Percentiles rank a stretch among this genome's conserved stretches.
Evolutionary conservation across 35 echinoderm and acorn worm species (phyloP).

Genomic region (Anneissia japonica): DNA sequence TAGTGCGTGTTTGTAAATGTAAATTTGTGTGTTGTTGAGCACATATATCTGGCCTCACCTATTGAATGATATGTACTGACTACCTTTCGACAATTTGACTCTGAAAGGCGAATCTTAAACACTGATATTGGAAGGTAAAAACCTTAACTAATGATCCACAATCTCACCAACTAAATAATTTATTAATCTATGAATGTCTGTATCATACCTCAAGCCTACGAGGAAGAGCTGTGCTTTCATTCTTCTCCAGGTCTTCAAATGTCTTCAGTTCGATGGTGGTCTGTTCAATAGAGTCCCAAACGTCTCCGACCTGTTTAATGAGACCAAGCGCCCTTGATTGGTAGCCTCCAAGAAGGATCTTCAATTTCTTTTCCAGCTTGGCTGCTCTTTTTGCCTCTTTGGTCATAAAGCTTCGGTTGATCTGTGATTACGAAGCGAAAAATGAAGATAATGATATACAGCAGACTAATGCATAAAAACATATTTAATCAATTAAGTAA

Average conservation of each 20-base stretch:
- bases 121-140: too few relatives aligned
- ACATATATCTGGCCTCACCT: neutral
- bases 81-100: too few relatives aligned
- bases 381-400: slow-evolving; percentile 79
- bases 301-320: slow-evolving; percentile 71
- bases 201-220: slow-evolving; percentile 68
- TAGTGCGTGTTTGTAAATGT: too few relatives aligned
- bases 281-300: slow-evolving; percentile 58
- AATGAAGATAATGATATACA: neutral
- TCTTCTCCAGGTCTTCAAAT: slow-evolving; percentile 71
- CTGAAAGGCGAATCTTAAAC: too few relatives aligned
- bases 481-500: too few relatives aligned
- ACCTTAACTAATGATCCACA: too few relatives aligned
- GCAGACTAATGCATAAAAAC: too few relatives aligned
- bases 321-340: slow-evolving; percentile 79
- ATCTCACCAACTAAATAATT: too few relatives aligned
- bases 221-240: slow-evolving; percentile 75
- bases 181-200: neutral
- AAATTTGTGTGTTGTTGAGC: too few relatives aligned
- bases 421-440: neutral
- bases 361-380: slow-evolving; percentile 92
- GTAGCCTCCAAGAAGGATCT: slow-evolving; percentile 79
- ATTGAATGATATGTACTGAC: neutral
- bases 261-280: slow-evolving; percentile 65
- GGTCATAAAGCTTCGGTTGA: slow-evolving; percentile 73